These are phyloP conservation scores for Sminthurinus signatus DNA, from an alignment of 1,140 invertebrate genomes.

Conservation along the genomic window DNA sequence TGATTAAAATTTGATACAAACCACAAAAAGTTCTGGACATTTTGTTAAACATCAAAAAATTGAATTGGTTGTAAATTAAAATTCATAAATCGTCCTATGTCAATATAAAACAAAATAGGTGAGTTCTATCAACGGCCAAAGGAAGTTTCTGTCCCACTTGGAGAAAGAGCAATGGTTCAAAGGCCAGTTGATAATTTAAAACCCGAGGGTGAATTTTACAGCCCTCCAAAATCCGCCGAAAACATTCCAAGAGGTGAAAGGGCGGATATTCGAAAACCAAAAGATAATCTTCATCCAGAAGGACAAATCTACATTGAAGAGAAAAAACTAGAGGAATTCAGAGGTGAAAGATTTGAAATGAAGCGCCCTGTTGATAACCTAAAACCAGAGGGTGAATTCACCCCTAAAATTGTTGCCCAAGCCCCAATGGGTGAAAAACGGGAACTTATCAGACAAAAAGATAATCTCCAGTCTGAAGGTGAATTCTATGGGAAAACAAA, in stretches of 20 bases:
- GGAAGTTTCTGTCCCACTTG: constrained; percentile 45
- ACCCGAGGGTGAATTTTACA: constrained; percentile 52
- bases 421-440: constrained; percentile 11
- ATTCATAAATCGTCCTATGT: no score
- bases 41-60: no score
- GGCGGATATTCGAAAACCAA: constrained; percentile 47
- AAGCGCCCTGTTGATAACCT: constrained; percentile 57
- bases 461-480: constrained; percentile 48
- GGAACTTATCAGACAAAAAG: constrained; percentile 33
- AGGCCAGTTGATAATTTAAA: constrained; percentile 48
- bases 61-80: no score
- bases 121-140: constrained; percentile 44
- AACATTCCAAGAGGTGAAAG: constrained; percentile 48
- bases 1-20: no score
- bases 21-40: no score
- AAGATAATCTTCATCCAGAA: constrained; percentile 57
- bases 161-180: constrained; percentile 42
- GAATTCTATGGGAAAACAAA: constrained; percentile 47
- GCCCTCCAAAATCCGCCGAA: constrained; percentile 18
- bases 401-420: constrained; percentile 8
- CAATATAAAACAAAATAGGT: no score
- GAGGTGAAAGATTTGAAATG: constrained; percentile 51
- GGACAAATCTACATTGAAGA: constrained; percentile 43
- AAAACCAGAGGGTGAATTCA: constrained; percentile 54
- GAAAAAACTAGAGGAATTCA: constrained; percentile 44